These are phyloP conservation scores for Drosophila pachea DNA, from an alignment of 1,140 invertebrate species.

Conservation along the genomic window DNA sequence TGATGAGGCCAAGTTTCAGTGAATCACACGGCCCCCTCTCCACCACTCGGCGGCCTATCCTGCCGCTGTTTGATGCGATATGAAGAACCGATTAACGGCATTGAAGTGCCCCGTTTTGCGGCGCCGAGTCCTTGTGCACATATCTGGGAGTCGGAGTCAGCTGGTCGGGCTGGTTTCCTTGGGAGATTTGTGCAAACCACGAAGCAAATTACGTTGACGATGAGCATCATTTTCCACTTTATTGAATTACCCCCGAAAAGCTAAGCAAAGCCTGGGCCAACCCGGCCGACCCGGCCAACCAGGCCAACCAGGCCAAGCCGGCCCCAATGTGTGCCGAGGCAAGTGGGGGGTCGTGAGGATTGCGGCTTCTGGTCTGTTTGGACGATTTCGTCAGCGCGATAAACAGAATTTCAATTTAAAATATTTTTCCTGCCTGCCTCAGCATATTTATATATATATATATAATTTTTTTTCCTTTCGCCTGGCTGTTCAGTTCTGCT, in stretches of 20 bases:
- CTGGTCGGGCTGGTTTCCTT: constrained; percentile 34
- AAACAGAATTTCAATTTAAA: constrained; percentile 78
- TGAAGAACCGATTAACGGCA: constrained; percentile 74
- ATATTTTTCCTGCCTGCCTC: constrained; percentile 57
- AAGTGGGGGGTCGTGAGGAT: neutral
- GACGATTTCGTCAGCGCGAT: constrained; percentile 63
- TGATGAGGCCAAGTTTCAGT: constrained; percentile 38
- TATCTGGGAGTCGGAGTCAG: constrained; percentile 1
- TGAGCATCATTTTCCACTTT: constrained; percentile 76
- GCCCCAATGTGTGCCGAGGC: constrained; percentile 53
- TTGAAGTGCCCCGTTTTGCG: constrained; percentile 48
- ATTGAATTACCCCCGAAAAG: constrained; percentile 68
- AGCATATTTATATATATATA: constrained; percentile 44
- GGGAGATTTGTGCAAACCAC: constrained; percentile 68
- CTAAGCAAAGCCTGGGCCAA: constrained; percentile 24
- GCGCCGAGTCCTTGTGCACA: constrained; percentile 3
- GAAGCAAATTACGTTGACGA: constrained; percentile 74
- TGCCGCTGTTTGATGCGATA: constrained; percentile 64
- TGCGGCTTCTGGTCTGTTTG: constrained; percentile 30
- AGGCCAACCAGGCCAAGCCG: neutral
- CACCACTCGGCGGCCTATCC: constrained; percentile 17
- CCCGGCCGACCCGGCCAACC: neutral
- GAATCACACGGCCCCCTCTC: too few species aligned
- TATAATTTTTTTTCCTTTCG: neutral
- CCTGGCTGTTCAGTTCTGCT: too few species aligned